Evolutionary conservation across 2,888 invertebrate species (phyloP), one percentile per base, ranked within the genome.

Genomic region (Serrognathus titanus): DNA sequence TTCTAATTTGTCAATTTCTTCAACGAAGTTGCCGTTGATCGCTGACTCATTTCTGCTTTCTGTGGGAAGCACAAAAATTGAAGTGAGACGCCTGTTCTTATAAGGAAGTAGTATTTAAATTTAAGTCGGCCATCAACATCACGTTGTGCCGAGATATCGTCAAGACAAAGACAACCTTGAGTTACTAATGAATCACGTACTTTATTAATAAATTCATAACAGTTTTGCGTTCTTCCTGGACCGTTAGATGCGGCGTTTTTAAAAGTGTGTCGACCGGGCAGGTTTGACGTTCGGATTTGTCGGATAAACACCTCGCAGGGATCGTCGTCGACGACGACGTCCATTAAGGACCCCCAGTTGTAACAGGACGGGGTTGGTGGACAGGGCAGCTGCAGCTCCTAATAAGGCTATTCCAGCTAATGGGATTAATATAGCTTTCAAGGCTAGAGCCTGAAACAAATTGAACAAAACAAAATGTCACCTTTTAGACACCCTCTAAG

Each of bases 361-460:
- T 38, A 92, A 75, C 10, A 92, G 81, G 51, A 91, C 81, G 3
- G 92, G 92, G 76, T 91, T 90, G 52, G 89, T 87, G 56, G 91
- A 78, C 11, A 91, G 86, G 16, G 91, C 91, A 1, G 91, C 90
- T 35, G 90, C 90, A 38, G 91, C 91, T 48, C 89, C 76, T n/a
- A 92, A 80, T 48, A 82, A 63, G 1, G 91, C 91, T 45, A 90
- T 84, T 16, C 91, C 91, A 39, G 90, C 91, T 62, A 92, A 75
- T 1, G 91, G 91, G 72, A 87, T 82, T 48, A 89, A 75, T 39
- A 88, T 75, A 43, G 85, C 81, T 76, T 82, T 82, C 35, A 86
- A 75, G 37, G 83, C 84, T 46, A 85, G 73, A 9, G 81, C 82
- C 86, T 87, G 74, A 20, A 77, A 76, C 56, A 53, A 46, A 51